These are phyloP conservation scores for Lasiurus borealis DNA, from an alignment of 2,113 vertebrate species.

Conservation along the genomic window DNA sequence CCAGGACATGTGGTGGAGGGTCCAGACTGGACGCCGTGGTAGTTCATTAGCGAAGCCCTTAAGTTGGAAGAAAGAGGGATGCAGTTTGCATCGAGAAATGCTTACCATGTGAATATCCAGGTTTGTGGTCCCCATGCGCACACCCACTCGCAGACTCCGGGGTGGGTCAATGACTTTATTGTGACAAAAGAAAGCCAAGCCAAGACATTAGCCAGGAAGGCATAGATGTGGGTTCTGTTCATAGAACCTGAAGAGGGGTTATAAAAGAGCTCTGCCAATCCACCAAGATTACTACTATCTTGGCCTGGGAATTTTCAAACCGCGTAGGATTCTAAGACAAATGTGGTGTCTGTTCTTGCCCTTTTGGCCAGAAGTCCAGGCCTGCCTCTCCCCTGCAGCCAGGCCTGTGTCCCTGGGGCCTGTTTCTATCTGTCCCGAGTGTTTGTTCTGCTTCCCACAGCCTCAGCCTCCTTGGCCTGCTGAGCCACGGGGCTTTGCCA, in stretches of 20 bases:
- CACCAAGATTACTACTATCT: background rate
- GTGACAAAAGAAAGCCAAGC: background rate
- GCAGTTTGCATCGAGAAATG: background rate
- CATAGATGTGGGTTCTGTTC: background rate
- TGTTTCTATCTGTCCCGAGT: background rate
- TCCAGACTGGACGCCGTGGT: background rate
- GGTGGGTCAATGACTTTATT: background rate
- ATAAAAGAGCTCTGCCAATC: background rate
- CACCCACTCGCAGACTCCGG: background rate
- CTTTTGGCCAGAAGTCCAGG: background rate
- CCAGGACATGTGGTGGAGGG: background rate
- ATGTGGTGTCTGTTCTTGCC: background rate
- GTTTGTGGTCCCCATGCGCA: background rate
- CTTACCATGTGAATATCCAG: background rate
- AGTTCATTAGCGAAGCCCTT: slow-evolving; percentile 45
- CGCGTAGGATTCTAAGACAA: background rate
- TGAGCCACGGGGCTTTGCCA: accelerated
- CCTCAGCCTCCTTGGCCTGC: background rate
- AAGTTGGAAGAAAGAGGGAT: background rate
- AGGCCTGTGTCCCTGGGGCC: background rate
- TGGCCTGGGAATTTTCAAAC: background rate
- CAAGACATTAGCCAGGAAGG: background rate
- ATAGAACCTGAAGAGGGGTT: background rate
- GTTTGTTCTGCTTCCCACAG: background rate
- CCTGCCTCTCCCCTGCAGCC: background rate